Evolutionary conservation across 2,888 invertebrate species (phyloP), one percentile per base, ranked within the genome.

Genomic region (Trachelus stipa): DNA sequence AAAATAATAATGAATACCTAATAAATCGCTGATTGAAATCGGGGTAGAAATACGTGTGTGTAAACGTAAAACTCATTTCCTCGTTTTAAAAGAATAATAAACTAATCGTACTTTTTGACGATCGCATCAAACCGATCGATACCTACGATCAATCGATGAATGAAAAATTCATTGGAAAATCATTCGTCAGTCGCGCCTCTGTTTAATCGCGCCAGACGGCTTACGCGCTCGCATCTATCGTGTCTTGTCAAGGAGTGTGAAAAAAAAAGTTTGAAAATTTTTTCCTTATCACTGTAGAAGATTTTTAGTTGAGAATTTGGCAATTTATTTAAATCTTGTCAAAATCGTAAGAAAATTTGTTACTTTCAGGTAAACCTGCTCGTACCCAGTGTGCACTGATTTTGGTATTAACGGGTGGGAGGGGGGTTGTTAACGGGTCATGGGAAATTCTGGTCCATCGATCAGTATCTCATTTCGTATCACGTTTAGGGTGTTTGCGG

Each of bases 1-100:
- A 85, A 88, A 87, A 87, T 86, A 87, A 86, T 85, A 85, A 88
- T 88, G 84, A 88, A 88, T 87, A 86, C 83, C 86, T 86, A 85
- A 88, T 88, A 86, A 88, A 88, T 88, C 85, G 83, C 82, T 86
- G 86, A 87, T 87, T 84, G 88, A 83, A 85, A 78, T 82, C 82
- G 71, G 74, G 80, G 78, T 79, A 84, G 81, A 81, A 85, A 84
- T 80, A 82, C 75, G 78, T 69, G 68, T 74, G 79, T 9, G 76
- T 77, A 79, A 84, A 84, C 84, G 83, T 78, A 79, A 82, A 84
- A 87, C 84, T 87, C 87, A 88, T 88, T 88, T 87, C 85, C 87
- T 77, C 79, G 81, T 80, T 81, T 83, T 88, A 87, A 86, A 87
- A 87, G 85, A 82, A 86, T 88, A 86, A 87, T 86, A 87, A 85